Base-by-base conservation (phyloP, 2,888 invertebrate species). In the Glaucopsyche alexis region DNA sequence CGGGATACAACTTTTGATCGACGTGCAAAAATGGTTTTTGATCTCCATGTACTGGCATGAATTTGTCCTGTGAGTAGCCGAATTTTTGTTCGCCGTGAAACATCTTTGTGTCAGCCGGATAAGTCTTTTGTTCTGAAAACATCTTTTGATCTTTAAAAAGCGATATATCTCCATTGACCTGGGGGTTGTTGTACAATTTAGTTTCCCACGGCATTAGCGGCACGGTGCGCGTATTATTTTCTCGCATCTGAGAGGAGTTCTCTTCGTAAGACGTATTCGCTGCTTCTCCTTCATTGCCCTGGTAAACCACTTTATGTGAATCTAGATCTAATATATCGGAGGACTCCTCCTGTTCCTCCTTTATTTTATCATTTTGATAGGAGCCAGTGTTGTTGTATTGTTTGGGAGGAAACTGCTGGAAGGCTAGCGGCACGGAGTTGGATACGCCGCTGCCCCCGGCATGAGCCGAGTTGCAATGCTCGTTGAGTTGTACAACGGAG, bases 291-390 rank as follows among this genome's bases (percentile, higher is more conserved):
- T 94, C 95, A 80, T 94, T 94, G 74, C 95, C 95, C 78, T 94
- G 94, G 81, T 95, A 96, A 1, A 98, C 97, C 77, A 98, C 97
- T 90, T 97, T 97, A 83, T 98, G 97, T 1, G 97, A 97, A 84
- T 98, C 98, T 76, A 98, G 90, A 85, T 98, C 98, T 73, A 98
- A 93, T 77, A 98, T 96, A 82, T 98, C 97, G 14, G 96, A 95
- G 70, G 96, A 95, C 75, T 95, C 95, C 81, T 96, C 95, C 71
- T 95, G 94, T 81, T 95, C 95, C 80, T 94, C 94, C 81, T 95
- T 95, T 0, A 94, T 80, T 76, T 94, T 94, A 67, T 94, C 93
- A 78, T 87, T 89, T 79, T 91, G 91, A 80, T 90, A 94, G n/a
- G 52, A 13, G 73, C 87, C 86, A 1, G 91, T 77, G 81, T 86